Evolutionary conservation across 2,888 invertebrate species (phyloP).

Genomic region (Xestoiulus laeticollis): DNA sequence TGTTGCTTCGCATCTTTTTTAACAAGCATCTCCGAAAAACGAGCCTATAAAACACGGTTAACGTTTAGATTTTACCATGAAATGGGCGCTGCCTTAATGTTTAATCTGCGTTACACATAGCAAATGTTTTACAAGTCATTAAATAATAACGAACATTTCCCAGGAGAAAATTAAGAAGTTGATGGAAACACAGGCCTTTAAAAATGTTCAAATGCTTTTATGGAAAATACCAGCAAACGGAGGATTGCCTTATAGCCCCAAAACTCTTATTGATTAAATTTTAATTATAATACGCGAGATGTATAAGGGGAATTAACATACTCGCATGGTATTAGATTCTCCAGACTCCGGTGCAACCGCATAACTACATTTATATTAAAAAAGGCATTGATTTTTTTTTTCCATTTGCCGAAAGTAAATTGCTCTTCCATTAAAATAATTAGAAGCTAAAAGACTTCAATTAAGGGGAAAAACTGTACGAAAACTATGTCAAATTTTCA

Average conservation of each 20-base stretch:
- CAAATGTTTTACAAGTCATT: slow-evolving; percentile 36
- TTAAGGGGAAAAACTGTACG: not conserved
- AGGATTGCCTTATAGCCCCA: not conserved
- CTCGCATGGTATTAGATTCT: not conserved
- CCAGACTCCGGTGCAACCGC: not conserved
- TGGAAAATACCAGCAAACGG: not conserved
- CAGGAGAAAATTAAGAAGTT: not conserved
- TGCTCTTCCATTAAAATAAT: slow-evolving; percentile 8
- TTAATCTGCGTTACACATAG: slow-evolving; percentile 5
- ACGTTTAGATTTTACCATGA: not conserved
- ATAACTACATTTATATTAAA: not conserved
- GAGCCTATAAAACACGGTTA: slow-evolving; percentile 1
- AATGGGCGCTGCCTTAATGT: slow-evolving; percentile 8
- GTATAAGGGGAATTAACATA: not conserved
- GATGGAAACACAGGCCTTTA: not conserved
- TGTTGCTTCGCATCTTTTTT: slow-evolving; percentile 16
- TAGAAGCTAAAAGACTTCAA: not conserved
- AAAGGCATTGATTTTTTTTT: not conserved
- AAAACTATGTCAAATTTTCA: not conserved
- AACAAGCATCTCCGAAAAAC: not conserved
- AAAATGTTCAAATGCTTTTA: not conserved
- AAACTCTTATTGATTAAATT: slow-evolving; percentile 38
- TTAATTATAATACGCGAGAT: slow-evolving; percentile 1
- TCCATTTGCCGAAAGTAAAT: not conserved
- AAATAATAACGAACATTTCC: slow-evolving; percentile 31